Evolutionary conservation across 2,797 vertebrate species (phyloP).

Genomic region (Falco columbarius): DNA sequence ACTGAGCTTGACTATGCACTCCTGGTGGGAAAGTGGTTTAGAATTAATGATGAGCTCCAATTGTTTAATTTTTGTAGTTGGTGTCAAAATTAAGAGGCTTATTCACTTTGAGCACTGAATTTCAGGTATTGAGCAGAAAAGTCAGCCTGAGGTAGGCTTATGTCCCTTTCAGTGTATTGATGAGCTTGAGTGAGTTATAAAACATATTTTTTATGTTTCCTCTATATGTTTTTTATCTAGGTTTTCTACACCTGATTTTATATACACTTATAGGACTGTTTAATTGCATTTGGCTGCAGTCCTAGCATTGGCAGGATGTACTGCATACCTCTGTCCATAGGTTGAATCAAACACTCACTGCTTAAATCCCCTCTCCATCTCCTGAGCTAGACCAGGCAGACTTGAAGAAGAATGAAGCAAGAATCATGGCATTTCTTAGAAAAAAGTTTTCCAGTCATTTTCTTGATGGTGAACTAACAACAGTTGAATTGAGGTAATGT

Average conservation of each 20-base stretch:
- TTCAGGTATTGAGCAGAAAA: neutral
- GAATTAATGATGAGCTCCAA: neutral
- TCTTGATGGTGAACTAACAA: neutral
- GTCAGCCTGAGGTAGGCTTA: neutral
- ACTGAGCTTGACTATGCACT: neutral
- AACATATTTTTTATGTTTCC: neutral
- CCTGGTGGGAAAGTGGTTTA: neutral
- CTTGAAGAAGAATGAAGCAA: neutral
- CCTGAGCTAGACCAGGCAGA: neutral
- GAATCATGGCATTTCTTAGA: neutral
- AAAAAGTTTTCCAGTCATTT: neutral
- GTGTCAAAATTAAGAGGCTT: neutral
- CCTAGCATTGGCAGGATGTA: neutral
- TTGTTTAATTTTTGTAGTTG: neutral
- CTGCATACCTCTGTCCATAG: neutral
- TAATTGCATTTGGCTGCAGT: neutral
- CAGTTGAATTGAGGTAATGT: neutral
- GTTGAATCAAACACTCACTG: neutral
- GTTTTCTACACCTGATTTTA: neutral
- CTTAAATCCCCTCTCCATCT: neutral
- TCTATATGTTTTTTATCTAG: neutral
- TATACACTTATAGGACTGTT: neutral
- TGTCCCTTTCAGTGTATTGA: neutral
- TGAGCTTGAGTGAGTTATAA: neutral
- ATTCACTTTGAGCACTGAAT: neutral